Base-by-base conservation (phyloP, 1,140 invertebrate genomes). In the Propsilocerus akamusi region DNA sequence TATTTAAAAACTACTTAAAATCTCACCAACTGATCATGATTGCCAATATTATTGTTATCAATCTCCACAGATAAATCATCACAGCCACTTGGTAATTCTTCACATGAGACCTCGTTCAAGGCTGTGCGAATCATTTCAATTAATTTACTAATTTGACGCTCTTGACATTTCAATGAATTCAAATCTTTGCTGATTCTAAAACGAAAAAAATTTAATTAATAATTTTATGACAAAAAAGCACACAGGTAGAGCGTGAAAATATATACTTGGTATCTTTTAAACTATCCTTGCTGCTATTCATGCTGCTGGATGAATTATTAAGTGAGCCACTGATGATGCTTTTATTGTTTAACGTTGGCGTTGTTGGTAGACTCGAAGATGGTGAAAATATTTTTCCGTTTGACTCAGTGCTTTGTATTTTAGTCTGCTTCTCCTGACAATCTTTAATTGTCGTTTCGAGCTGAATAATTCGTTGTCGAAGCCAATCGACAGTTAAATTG, bases 401-500 rank as follows among this genome's bases (percentile, higher is more conserved):
- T 7, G 59, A 56, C 67, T 72, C 59, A 68, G 72, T 20, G 65
- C 68, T 37, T 65, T 72, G 55, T 68, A 70, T 47, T 41, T 70
- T 71, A 0, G 69, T 62, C 53, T 77, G 70, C 57, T 75, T 76
- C 57, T 80, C 78, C 60, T 81, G 73, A 50, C 72, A 76, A 32
- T 84, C 80, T 58, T 77, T 77, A 22, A 86, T 67, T 22, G 72
- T 69, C 12, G 69, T 67, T 65, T 91, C 86, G 41, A 92, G 62
- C 54, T 92, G 86, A 2, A 69, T 71, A 26, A 89, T 62, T 53
- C 85, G 81, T 51, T 75, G 79, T 53, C 83, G 74, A 26, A 92
- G 62, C 81, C 83, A 87, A 54, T 90, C 86, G 28, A 90, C 78
- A 0, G 90, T 95, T 11, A 91, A 72, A 64, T 93, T 92, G 66